These are phyloP conservation scores for Furcifer pardalis DNA, from an alignment of 2,797 vertebrate species.

Conservation along the genomic window DNA sequence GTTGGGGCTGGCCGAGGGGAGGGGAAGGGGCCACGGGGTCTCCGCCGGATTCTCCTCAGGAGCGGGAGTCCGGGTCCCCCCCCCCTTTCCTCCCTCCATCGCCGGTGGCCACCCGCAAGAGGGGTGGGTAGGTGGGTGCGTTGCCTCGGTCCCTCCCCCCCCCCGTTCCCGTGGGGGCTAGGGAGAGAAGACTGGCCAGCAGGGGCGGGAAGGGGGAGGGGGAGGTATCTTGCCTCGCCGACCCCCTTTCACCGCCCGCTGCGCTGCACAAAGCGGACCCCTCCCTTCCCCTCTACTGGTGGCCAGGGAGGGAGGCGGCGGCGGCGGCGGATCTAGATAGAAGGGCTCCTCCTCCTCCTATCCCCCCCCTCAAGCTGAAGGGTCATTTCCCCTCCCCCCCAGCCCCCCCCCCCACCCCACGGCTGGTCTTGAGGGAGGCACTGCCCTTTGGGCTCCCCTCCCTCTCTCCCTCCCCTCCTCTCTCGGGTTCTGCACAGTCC, in stretches of 20 bases:
- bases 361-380: neutral
- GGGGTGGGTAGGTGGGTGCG: neutral
- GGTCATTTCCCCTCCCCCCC: neutral
- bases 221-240: neutral
- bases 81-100: too few species aligned
- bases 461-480: neutral
- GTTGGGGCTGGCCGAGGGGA: too few species aligned
- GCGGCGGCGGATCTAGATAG: neutral
- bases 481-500: too few species aligned
- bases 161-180: neutral
- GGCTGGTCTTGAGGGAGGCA: neutral
- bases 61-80: neutral
- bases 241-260: neutral
- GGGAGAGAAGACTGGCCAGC: neutral
- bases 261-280: neutral
- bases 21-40: neutral
- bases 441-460: neutral
- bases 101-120: neutral
- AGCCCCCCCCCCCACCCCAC: neutral
- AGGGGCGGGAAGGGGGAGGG: too few species aligned
- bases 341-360: neutral
- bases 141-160: neutral
- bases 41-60: too few species aligned
- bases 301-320: neutral
- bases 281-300: fast-evolving